A percentile compares a stretch with the other conserved stretches of the same genome.
Conservation (phyloP, 2,888 invertebrate species). For the Octonoba sinensis region DNA sequence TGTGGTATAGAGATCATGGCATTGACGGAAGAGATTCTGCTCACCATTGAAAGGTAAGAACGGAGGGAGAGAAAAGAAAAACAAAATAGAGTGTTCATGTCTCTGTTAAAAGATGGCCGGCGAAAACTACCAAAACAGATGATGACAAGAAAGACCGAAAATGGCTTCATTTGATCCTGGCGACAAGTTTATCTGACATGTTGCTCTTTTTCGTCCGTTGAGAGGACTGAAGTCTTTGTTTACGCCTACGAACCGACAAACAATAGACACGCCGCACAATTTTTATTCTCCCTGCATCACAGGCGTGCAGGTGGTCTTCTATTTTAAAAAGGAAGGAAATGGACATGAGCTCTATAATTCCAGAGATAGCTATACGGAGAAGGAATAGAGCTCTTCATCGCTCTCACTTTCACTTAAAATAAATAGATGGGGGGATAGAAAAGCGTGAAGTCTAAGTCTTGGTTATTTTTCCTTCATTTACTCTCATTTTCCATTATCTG, state of each 20-base stretch:
- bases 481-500: too few species aligned
- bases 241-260: slow-evolving; percentile 25
- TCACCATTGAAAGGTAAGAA: slow-evolving; percentile 43
- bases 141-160: slow-evolving; percentile 57
- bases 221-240: slow-evolving; percentile 62
- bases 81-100: slow-evolving; percentile 21
- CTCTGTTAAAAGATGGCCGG: slow-evolving; percentile 53
- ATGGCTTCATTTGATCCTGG: slow-evolving; percentile 56
- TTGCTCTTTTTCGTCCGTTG: slow-evolving; percentile 33
- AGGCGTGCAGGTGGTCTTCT: slow-evolving; percentile 19
- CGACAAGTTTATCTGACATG: slow-evolving; percentile 61
- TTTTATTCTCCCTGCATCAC: slow-evolving; percentile 12
- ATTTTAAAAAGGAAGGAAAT: background rate
- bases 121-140: slow-evolving; percentile 56
- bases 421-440: too few species aligned
- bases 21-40: slow-evolving; percentile 41
- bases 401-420: too few species aligned
- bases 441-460: too few species aligned
- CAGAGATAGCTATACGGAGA: too few species aligned
- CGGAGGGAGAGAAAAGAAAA: slow-evolving; percentile 11
- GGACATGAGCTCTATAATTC: too few species aligned
- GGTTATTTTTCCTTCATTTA: too few species aligned
- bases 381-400: too few species aligned
- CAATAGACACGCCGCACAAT: slow-evolving; percentile 6
- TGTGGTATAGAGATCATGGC: slow-evolving; percentile 38